Percentiles rank a stretch among this genome's conserved stretches.
These are phyloP conservation scores for Mastomys coucha DNA, from an alignment of 2,113 vertebrate genomes.

Conservation along the genomic window DNA sequence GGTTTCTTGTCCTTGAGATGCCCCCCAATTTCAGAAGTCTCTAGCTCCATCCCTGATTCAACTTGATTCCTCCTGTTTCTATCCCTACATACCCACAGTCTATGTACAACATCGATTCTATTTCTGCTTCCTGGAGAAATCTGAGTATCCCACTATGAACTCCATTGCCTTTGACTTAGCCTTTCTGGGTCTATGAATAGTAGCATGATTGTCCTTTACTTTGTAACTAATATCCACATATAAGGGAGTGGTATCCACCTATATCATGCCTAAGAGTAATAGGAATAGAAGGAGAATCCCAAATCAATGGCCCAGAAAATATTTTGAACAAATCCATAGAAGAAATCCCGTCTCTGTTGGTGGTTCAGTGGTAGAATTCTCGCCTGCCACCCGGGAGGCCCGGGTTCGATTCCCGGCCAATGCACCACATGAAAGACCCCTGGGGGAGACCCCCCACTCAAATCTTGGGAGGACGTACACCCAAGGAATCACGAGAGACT, in stretches of 20 bases:
- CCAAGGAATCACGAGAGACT: too few species aligned
- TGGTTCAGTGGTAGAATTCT: slow-evolving; percentile 77
- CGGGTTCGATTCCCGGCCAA: slow-evolving; percentile 80
- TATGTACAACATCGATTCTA: neutral
- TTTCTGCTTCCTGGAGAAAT: neutral
- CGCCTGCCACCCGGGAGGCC: slow-evolving; percentile 81
- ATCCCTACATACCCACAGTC: neutral
- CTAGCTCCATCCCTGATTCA: neutral
- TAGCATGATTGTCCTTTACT: neutral
- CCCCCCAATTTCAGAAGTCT: neutral
- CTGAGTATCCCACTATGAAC: neutral
- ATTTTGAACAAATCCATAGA: neutral
- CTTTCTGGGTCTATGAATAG: neutral
- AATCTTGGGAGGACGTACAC: too few species aligned
- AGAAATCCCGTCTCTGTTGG: too few species aligned
- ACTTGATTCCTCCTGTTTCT: neutral
- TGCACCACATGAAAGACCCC: too few species aligned
- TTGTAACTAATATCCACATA: neutral
- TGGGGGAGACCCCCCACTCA: too few species aligned
- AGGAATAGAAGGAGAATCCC: neutral
- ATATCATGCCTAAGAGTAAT: neutral
- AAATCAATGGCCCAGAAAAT: neutral
- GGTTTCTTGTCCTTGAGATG: neutral
- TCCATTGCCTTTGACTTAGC: neutral
- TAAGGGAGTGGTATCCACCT: neutral